These are phyloP conservation scores for Ctena decussata DNA, from an alignment of 2,888 invertebrate genomes.

Conservation along the genomic window DNA sequence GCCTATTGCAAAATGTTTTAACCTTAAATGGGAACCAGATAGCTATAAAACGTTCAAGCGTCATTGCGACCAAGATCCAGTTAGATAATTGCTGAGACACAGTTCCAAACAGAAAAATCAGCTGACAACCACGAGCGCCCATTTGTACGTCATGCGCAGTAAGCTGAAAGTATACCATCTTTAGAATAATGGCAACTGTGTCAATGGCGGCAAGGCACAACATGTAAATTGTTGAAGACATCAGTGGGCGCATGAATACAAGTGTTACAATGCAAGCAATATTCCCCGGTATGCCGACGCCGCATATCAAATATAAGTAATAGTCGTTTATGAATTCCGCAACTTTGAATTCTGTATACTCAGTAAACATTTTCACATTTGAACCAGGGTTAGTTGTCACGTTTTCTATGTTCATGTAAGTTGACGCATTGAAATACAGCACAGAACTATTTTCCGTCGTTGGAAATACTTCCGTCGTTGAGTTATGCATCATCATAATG, in stretches of 20 bases:
- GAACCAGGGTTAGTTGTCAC: background rate
- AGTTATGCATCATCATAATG: background rate
- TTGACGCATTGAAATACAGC: background rate
- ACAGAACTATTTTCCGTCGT: background rate
- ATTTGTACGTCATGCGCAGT: slow-evolving; percentile 68
- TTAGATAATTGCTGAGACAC: slow-evolving; percentile 76
- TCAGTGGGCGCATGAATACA: slow-evolving; percentile 71
- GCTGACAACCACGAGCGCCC: slow-evolving; percentile 71
- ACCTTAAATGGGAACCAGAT: slow-evolving; percentile 82
- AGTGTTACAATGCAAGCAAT: slow-evolving; percentile 76
- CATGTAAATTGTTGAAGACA: slow-evolving; percentile 77
- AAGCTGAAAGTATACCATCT: slow-evolving; percentile 69
- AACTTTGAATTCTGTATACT: slow-evolving; percentile 47
- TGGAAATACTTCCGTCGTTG: background rate
- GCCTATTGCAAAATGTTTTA: slow-evolving; percentile 69
- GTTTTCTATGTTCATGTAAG: background rate
- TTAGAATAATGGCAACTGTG: slow-evolving; percentile 71
- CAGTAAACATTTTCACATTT: slow-evolving; percentile 15
- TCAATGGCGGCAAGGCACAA: slow-evolving; percentile 78
- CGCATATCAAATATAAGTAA: slow-evolving; percentile 74
- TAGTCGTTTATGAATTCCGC: slow-evolving; percentile 75
- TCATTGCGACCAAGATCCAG: slow-evolving; percentile 83
- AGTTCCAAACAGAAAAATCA: slow-evolving; percentile 74
- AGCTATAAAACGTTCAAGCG: slow-evolving; percentile 80
- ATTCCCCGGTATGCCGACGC: slow-evolving; percentile 78